Percentiles rank a stretch among this genome's conserved stretches.
phyloP scores from a whole-genome alignment of 1,140 invertebrate species.

The fruit fly (Drosophila melanogaster) region DNA sequence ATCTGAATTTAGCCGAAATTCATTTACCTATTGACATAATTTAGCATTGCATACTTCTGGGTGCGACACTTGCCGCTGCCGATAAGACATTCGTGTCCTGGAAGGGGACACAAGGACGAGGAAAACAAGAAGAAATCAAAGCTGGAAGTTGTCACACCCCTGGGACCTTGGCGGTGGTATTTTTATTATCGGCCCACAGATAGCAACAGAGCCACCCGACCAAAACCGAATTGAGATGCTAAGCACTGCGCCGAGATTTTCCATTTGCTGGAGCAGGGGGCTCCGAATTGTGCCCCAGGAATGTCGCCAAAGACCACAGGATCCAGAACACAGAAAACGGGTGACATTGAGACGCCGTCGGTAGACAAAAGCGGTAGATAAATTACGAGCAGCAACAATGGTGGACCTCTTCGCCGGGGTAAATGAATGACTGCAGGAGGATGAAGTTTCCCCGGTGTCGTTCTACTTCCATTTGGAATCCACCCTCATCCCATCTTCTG shows the following conservation, averaged over 20 bases:
- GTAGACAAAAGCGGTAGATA: constrained; percentile 67
- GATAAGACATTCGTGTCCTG: constrained; percentile 41
- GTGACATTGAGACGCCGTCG: constrained; percentile 28
- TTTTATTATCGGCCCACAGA: constrained; percentile 67
- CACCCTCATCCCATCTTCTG: not conserved
- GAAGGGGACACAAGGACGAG: not conserved
- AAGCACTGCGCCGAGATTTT: constrained; percentile 56
- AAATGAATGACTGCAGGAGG: constrained; percentile 57
- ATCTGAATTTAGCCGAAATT: constrained; percentile 68
- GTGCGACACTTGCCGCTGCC: constrained; percentile 19
- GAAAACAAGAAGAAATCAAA: constrained; percentile 57
- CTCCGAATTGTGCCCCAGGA: constrained; percentile 12
- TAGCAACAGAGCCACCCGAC: constrained; percentile 26
- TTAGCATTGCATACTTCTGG: constrained; percentile 46
- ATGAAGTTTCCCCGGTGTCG: constrained; percentile 53
- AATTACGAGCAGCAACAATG: constrained; percentile 67
- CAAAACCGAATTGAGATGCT: constrained; percentile 73
- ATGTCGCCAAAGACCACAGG: constrained; percentile 25
- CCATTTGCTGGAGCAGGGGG: not conserved
- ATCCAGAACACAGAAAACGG: not conserved
- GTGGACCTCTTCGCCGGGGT: constrained; percentile 27
- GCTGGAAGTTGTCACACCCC: constrained; percentile 66
- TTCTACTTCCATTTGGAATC: constrained; percentile 22
- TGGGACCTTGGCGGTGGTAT: constrained; percentile 57
- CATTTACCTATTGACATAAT: constrained; percentile 76